Base-by-base conservation (phyloP, 2,113 vertebrate species). In the Dipodomys ordii region DNA sequence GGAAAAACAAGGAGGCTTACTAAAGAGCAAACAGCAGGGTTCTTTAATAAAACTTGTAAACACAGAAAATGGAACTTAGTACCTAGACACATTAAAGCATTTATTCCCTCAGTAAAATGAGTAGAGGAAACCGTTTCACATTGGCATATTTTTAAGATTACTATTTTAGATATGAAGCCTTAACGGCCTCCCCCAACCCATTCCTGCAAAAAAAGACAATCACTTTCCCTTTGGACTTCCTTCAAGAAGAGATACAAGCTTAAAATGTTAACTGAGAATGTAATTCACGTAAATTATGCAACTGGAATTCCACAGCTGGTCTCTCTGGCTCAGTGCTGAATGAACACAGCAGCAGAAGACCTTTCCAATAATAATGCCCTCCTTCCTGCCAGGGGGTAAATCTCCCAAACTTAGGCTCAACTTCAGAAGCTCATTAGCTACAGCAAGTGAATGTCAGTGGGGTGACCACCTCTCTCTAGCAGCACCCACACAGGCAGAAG, bases 201-300 rank as follows among this genome's bases (percentile, higher is more conserved):
- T 10, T 35, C 72, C 44, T 72, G 72, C 53, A 57, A 13, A 57
- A 13, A 73, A 88, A 96, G 71, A 87, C 80, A 95, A 83, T 95
- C 74, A 92, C 53, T 91, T 35, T 96, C 72, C 44, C 81, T 78
- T 93, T 28, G 1, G 85, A 97, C 93, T 94, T 94, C 82, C 60
- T 97, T 97, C 90, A 96, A 71, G 39, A 88, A 92, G 2, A 83
- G 78, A 89, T 86, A 88, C 81, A 96, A 97, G 94, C 97, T 94
- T 90, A 95, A 68, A 97, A 97, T 60, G 88, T 62, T 98, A 96
- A 92, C 91, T 94, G 87, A 96, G 87, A 79, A 95, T 72, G 92
- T 92, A 97, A 98, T 97, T 97, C 97, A 94, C 97, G 97, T 97
- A 97, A 98, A 98, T 98, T 98, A 98, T 98, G 97, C 98, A 97